Evolutionary conservation across 2,888 invertebrate genomes (phyloP), one percentile per base, ranked within the genome.

Genomic region (Apodemia hepburni): DNA sequence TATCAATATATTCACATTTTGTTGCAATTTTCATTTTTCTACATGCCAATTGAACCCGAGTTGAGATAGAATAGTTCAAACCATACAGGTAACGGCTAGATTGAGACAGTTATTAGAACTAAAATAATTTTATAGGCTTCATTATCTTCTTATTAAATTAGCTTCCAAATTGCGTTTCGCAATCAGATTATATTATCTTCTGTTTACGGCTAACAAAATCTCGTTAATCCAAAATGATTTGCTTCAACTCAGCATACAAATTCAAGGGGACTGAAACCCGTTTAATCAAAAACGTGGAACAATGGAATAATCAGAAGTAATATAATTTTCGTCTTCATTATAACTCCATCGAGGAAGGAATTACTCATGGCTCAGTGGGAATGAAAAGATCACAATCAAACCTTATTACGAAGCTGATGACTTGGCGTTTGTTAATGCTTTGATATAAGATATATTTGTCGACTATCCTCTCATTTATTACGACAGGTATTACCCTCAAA

Each of bases 331-430:
- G 74, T 78, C 77, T 85, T 85, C 82, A 82, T 85, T 86, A 85
- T 84, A 84, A 84, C 80, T 81, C 78, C 76, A 81, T 82, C 76
- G 77, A 69, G 73, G 75, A 62, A 66, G 73, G 70, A 80, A 84
- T 85, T 83, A 83, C 82, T 84, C 76, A 81, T 79, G 80, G 82
- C 77, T 81, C 78, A 79, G 80, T 85, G 85, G 81, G 84, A 85
- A 88, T 85, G 87, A 85, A 86, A 86, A 86, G 87, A 88, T 89
- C 82, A 79, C 82, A 87, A 89, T 89, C 87, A 75, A 67, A 68
- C 71, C 73, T 76, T 77, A 84, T 84, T 85, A 84, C 74, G 67
- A 66, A 72, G 66, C 69, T 77, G 82, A 81, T 84, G 84, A 85
- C 77, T 78, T 73, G 66, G 79, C 77, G 69, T 77, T 75, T 70